Base-by-base conservation (phyloP, 37 sponge, comb jelly and placozoan genomes). In the Crambe crambe region DNA sequence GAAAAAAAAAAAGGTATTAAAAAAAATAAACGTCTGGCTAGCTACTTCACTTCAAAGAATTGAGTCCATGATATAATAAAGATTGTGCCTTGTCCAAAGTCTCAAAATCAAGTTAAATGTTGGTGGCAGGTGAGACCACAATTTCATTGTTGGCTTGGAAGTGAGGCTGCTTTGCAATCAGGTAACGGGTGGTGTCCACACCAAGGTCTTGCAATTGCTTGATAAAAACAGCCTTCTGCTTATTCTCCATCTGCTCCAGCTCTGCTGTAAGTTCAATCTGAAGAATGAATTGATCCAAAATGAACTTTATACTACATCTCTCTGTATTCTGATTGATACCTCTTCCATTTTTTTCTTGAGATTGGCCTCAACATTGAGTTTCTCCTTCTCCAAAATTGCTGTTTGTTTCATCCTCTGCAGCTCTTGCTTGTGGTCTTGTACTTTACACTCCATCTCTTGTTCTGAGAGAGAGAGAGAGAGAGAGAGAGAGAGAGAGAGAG, bases 171-270 rank as follows among this genome's bases (percentile, higher is more conserved):
- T 81, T 80, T 35, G 67, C 58, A 30, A 86, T 64, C 2, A 86
- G 72, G 61, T 90, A 93, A 26, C 67, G 54, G 17, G 91, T 89
- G 80, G 86, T 86, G 70, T 93, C 94, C 43, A 93, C 94, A 2
- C 87, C 87, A 27, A 93, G 79, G 12, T 51, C 62, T 47, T 79
- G 69, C 39, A 84, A 62, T 36, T 63, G 26, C 20, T 39, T 31
- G 0, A 93, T 58, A 79, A 66, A 84, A 26, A 21, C 38, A 6
- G 64, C 37, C 56, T 83, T 76, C 42, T 72, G 76, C 42, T 83
- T 75, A n/a, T 89, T 81, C 40, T 82, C 75, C 6, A 59, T 71
- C 39, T 77, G 74, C 70, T 89, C 87, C 40, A 90, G 9, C 56
- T 77, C 86, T 39, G 86, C 59, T 8, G 51, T 21, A 27, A 65